Conservation (phyloP, 2,888 invertebrate genomes). For the Quadroppia sp. region DNA sequence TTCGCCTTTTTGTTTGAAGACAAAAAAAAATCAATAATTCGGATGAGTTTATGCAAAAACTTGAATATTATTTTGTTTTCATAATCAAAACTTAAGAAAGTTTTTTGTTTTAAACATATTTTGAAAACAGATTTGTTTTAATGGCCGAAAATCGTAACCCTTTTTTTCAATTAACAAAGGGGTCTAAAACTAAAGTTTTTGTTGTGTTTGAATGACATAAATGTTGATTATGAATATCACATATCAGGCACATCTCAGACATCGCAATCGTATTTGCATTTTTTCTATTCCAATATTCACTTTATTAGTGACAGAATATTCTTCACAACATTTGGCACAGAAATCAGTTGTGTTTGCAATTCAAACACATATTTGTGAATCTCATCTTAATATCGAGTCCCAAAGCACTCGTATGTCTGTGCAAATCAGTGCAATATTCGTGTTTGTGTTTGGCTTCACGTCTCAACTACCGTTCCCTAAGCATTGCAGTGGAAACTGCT, state of each 20-base stretch:
- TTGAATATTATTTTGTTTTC: too few relatives aligned
- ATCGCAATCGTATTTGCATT: too few relatives aligned
- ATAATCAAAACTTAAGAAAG: too few relatives aligned
- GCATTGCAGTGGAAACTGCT: conserved; percentile 7
- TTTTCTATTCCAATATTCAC: background rate
- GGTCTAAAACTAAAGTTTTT: too few relatives aligned
- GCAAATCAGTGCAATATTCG: background rate
- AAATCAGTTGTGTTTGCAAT: background rate
- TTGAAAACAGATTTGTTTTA: too few relatives aligned
- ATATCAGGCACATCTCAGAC: too few relatives aligned
- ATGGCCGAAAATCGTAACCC: too few relatives aligned
- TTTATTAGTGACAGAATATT: background rate
- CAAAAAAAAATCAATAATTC: background rate
- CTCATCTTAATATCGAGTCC: background rate
- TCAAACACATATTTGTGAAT: conserved; percentile 28
- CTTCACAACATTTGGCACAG: background rate
- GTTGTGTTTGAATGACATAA: too few relatives aligned
- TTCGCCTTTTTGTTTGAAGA: background rate
- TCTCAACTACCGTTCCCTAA: background rate
- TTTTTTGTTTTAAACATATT: too few relatives aligned
- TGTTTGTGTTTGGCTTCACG: background rate
- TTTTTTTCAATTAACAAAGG: too few relatives aligned
- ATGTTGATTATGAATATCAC: too few relatives aligned
- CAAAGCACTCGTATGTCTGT: conserved; percentile 23
- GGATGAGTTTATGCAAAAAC: background rate